Conservation (phyloP, 1,140 invertebrate species). For the Adoxophyes honmai region DNA sequence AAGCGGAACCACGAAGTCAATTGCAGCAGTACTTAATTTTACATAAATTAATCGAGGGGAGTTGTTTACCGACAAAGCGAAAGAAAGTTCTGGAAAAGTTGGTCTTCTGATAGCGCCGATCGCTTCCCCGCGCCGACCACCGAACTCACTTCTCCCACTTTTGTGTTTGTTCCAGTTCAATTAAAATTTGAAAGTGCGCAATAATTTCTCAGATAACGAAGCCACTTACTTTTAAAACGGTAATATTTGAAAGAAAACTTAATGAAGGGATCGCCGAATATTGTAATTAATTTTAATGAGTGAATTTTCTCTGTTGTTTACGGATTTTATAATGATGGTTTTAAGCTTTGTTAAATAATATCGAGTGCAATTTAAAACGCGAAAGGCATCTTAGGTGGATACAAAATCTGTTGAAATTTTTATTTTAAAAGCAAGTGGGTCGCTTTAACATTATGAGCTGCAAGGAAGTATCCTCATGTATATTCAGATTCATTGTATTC, state of each 20-base stretch:
- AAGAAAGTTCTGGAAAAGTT: neutral
- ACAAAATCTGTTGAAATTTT: neutral
- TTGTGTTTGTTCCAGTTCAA: conserved; percentile 4
- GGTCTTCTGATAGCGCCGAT: neutral
- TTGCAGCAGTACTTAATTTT: conserved; percentile 14
- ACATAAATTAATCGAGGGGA: conserved; percentile 11
- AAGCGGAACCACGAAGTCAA: conserved; percentile 7
- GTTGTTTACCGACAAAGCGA: neutral
- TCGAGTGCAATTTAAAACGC: neutral
- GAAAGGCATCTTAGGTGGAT: neutral
- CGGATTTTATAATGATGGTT: neutral
- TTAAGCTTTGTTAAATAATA: neutral
- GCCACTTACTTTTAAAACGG: conserved; percentile 7
- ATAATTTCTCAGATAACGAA: conserved; percentile 3
- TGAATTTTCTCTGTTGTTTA: neutral
- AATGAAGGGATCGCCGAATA: conserved; percentile 1
- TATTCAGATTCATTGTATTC: conserved; percentile 6
- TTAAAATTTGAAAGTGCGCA: neutral
- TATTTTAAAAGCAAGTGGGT: neutral
- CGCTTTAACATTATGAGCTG: neutral
- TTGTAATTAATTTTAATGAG: conserved; percentile 12
- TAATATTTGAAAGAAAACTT: neutral
- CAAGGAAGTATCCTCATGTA: conserved; percentile 1
- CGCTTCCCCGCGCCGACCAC: neutral
- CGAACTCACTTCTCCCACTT: conserved; percentile 5